Percentiles rank a stretch among this genome's conserved stretches.
These are phyloP conservation scores for Phyllotreta striolata DNA, from an alignment of 2,888 invertebrate genomes.

Conservation along the genomic window DNA sequence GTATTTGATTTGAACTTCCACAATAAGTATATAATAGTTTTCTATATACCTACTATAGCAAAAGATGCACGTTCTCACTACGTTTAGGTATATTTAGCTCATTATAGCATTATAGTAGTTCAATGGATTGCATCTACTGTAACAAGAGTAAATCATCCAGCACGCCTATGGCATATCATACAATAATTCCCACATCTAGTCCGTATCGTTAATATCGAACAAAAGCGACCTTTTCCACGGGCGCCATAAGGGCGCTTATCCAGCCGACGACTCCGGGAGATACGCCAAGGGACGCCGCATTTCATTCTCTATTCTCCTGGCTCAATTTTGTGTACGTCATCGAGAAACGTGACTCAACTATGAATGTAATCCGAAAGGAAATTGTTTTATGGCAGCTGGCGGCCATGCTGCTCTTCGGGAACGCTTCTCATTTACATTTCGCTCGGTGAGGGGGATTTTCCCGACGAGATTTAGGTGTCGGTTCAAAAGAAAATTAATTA, in stretches of 20 bases:
- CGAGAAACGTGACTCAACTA: constrained; percentile 61
- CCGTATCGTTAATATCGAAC: constrained; percentile 40
- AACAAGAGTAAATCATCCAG: constrained; percentile 4
- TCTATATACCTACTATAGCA: too few species aligned
- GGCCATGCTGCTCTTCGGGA: constrained; percentile 48
- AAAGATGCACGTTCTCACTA: too few species aligned
- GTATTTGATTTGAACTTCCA: too few species aligned
- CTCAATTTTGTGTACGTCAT: constrained; percentile 60
- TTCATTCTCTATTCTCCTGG: constrained; percentile 56
- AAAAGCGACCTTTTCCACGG: constrained; percentile 46
- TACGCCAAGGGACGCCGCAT: constrained; percentile 51
- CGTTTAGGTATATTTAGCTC: too few species aligned
- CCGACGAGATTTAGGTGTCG: too few species aligned
- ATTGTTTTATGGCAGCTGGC: constrained; percentile 59
- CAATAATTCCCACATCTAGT: constrained; percentile 49
- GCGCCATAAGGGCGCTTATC: constrained; percentile 47
- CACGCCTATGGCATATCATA: constrained; percentile 46
- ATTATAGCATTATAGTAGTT: too few species aligned
- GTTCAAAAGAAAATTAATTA: too few species aligned
- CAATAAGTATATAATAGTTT: too few species aligned
- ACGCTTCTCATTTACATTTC: constrained; percentile 50
- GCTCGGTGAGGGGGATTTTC: constrained; percentile 27
- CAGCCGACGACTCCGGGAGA: constrained; percentile 30
- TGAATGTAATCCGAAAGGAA: constrained; percentile 56
- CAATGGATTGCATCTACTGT: too few species aligned